A percentile compares a stretch with the other conserved stretches of the same genome.
Conservation (phyloP, 2,797 vertebrate species). For the Rhabdomys pumilio region DNA sequence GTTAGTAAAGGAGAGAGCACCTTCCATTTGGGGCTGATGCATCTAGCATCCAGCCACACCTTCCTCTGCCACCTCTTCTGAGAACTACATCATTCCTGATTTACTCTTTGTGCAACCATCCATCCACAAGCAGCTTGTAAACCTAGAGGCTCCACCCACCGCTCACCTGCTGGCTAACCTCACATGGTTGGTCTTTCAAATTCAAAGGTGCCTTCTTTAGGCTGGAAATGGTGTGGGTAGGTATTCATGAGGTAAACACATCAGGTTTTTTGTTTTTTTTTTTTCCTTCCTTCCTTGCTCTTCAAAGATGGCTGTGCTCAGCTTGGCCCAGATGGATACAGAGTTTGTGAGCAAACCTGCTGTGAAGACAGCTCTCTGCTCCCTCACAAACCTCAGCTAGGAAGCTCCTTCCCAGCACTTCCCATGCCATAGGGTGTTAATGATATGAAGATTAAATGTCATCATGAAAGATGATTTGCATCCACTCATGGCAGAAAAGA, state of each 20-base stretch:
- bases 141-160: background rate
- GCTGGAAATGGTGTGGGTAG: background rate
- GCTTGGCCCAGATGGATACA: fast-evolving
- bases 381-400: background rate
- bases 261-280: background rate
- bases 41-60: too few relatives aligned
- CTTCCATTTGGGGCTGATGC: fast-evolving
- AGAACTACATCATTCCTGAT: fast-evolving
- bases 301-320: background rate
- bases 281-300: background rate
- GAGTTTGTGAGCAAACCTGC: background rate
- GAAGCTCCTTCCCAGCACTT: background rate
- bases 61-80: background rate
- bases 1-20: too few relatives aligned
- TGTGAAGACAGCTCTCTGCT: background rate
- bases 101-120: too few relatives aligned
- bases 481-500: conserved; percentile 1
- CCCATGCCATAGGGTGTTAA: conserved; percentile 6
- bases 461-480: conserved; percentile 45
- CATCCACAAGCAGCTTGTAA: background rate
- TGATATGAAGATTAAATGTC: conserved; percentile 61
- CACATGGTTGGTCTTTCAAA: background rate
- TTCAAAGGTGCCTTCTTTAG: background rate
- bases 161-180: too few relatives aligned
- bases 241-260: fast-evolving